phyloP scores from a whole-genome alignment of 2,797 vertebrate genomes.

The Cygnus olor region DNA sequence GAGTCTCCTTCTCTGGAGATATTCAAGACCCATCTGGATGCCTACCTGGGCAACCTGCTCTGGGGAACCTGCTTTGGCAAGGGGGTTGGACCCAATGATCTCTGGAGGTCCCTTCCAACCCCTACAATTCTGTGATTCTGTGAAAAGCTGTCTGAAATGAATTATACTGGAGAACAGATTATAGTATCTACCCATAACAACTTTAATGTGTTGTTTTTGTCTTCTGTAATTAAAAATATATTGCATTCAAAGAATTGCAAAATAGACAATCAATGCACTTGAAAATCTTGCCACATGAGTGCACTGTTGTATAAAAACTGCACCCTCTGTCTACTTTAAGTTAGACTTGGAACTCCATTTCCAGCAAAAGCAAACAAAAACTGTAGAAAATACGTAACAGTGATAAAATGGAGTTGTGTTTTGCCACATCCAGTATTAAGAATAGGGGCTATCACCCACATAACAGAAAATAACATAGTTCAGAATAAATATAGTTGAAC shows the following conservation, averaged over 20 bases:
- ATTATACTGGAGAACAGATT: background rate
- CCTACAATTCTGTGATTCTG: no score
- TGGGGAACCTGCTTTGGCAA: no score
- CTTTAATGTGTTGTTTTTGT: background rate
- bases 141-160: no score
- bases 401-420: background rate
- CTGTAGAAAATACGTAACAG: background rate
- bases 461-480: background rate
- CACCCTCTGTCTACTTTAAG: background rate
- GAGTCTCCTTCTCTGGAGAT: no score
- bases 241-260: background rate
- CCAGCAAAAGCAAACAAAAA: background rate
- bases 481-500: background rate
- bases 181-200: background rate
- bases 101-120: no score
- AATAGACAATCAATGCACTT: background rate
- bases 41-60: no score
- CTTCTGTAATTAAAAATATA: background rate
- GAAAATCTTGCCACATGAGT: constrained; percentile 1
- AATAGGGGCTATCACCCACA: background rate
- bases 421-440: background rate
- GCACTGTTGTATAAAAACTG: background rate
- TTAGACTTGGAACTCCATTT: background rate
- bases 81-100: no score
- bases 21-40: no score